phyloP scores from a whole-genome alignment of 2,113 vertebrate genomes.

The Sturnus vulgaris region DNA sequence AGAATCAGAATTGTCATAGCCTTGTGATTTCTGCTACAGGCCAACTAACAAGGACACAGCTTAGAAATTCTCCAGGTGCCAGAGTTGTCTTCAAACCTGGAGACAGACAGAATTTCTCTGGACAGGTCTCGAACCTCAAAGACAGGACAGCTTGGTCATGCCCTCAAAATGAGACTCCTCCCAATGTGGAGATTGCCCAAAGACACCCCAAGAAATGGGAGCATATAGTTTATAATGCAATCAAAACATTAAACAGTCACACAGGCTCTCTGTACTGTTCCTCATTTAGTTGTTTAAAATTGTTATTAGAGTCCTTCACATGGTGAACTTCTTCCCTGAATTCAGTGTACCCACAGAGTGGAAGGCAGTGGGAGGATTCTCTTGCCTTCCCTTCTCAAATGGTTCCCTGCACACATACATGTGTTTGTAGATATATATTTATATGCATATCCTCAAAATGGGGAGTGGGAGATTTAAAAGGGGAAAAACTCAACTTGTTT shows the following conservation, averaged over 20 bases:
- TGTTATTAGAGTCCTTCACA: background rate
- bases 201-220: background rate
- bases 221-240: background rate
- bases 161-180: background rate
- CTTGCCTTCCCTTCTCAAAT: background rate
- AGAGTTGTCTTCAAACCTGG: background rate
- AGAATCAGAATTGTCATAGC: background rate
- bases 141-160: background rate
- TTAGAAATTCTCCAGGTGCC: background rate
- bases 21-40: background rate
- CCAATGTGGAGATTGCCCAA: background rate
- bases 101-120: background rate
- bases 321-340: background rate
- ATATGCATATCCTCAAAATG: background rate
- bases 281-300: background rate
- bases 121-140: background rate
- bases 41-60: background rate
- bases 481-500: background rate
- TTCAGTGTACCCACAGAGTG: background rate
- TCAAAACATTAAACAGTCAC: background rate
- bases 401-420: background rate
- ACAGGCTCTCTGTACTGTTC: background rate
- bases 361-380: background rate
- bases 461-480: background rate
- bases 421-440: accelerated